phyloP scores from a whole-genome alignment of 1,140 invertebrate species.

The Oppia nitens region DNA sequence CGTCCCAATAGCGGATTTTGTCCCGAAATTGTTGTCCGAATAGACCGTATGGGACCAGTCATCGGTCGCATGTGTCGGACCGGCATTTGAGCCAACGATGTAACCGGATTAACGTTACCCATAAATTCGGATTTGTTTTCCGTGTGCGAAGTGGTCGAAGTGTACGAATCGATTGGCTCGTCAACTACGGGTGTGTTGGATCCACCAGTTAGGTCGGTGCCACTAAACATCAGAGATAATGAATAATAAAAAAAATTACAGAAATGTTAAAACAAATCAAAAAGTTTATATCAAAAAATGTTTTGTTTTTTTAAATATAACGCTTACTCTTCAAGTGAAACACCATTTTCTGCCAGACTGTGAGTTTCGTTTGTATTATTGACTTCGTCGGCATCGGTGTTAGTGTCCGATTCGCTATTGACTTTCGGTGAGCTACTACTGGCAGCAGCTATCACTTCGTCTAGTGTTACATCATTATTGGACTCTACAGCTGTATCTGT shows the following conservation, averaged over 20 bases:
- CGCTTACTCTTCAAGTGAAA: neutral
- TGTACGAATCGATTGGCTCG: neutral
- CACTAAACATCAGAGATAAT: neutral
- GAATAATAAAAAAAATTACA: neutral
- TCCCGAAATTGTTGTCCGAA: neutral
- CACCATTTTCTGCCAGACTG: neutral
- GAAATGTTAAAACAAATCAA: neutral
- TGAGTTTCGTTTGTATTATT: neutral
- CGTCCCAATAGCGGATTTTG: neutral
- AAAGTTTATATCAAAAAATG: neutral
- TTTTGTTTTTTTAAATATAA: too few species aligned
- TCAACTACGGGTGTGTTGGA: neutral
- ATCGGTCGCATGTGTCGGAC: neutral
- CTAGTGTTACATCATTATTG: neutral
- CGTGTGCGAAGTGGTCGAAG: neutral
- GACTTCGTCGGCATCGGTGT: neutral
- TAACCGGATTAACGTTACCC: neutral
- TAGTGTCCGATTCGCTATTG: neutral
- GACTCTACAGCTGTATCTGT: neutral
- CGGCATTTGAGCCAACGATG: neutral
- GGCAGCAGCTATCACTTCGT: neutral
- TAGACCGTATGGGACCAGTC: neutral
- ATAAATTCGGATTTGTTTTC: neutral
- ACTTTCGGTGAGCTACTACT: neutral
- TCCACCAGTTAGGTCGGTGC: neutral